Base-by-base conservation (phyloP, 2,797 vertebrate genomes). In the Cyclura pinguis region DNA sequence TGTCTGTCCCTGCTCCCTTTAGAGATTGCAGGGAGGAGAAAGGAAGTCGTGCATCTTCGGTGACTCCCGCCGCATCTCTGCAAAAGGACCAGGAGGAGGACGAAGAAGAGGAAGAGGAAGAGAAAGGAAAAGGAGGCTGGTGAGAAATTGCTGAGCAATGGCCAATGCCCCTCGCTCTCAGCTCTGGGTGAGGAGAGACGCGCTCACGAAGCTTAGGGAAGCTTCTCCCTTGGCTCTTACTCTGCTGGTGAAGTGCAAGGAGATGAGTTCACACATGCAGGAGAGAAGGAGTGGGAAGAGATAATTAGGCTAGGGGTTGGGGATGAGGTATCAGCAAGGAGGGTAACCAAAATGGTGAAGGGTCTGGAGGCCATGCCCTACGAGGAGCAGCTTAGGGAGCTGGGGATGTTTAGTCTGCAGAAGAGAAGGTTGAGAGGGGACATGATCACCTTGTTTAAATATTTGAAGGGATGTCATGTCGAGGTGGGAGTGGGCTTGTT, bases 41-140 rank as follows among this genome's bases (percentile, higher is more conserved):
- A 84, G 92, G 94, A 86, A 92, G 90, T 93, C 93, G 95, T 90
- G 94, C 94, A 93, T 87, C 95, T 89, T 86, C 94, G 93, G 20
- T 86, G 52, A 91, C 72, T 38, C 90, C 93, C 82, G 91, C 94
- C 94, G 96, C 97, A 96, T 96, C 95, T 93, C 87, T 57, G 92
- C 92, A 89, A 95, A 95, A 69, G 91, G 94, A 93, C 95, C 82
- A 92, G 78, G 84, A 5, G 35, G 91, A 81, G 4, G 89, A 82
- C 3, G 89, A 12, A 50, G 72, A 88, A 72, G 50, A 32, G 88
- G 86, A 88, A 84, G 83, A 82, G 91, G 92, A 94, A 91, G 62
- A 91, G 92, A 69, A 69, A 9, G 69, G 82, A 94, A 93, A 24
- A 24, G 64, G 50, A 52, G 83, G 83, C 83, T 50, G 64, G 29